Evolutionary conservation across 2,797 vertebrate genomes (phyloP), one percentile per base, ranked within the genome.

Genomic region (Anguilla pacifica): DNA sequence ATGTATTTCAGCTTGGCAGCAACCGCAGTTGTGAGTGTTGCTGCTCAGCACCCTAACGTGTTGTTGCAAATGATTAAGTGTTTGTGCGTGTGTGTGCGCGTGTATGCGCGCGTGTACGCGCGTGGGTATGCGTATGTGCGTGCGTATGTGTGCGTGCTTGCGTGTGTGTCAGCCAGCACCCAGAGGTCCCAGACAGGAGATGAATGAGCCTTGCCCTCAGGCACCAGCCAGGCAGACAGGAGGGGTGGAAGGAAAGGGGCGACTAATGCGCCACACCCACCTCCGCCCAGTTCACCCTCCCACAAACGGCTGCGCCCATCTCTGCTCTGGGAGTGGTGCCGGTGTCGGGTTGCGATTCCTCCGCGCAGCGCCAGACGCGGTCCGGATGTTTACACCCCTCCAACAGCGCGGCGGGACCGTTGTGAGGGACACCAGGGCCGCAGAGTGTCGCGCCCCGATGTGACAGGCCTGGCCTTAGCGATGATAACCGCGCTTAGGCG

Each of bases 201-300:
- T 87, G 89, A 91, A 92, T 88, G 92, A 90, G 88, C 61, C 72
- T 49, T 85, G 82, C 82, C 35, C 13, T 61, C 89, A 85, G 90
- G 88, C 90, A 91, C 85, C 86, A 1, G 2, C 57, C 87, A 89
- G 90, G 28, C 86, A 88, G 88, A 88, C 87, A 35, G 77, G 55
- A 11, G 53, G 70, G 49, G 57, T 55, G 67, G 55, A 35, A 79
- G 88, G 89, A 86, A 89, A 88, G 91, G 57, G 74, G 61, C 13
- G 22, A 46, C 13, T 46, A 57, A 88, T 88, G 81, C 82, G 84
- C 67, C 28, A 77, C 86, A 85, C 85, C 72, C 10, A 84, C 64
- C 72, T n/a, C 87, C 31, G 19, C 46, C 6, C 35, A 13, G 51
- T 55, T n/a, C 79, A 9, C 61, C 67, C 64, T 43, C 13, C 51